A percentile compares a stretch with the other conserved stretches of the same genome.
Conservation (phyloP, 2,113 vertebrate genomes). For the Eclectus roratus region DNA sequence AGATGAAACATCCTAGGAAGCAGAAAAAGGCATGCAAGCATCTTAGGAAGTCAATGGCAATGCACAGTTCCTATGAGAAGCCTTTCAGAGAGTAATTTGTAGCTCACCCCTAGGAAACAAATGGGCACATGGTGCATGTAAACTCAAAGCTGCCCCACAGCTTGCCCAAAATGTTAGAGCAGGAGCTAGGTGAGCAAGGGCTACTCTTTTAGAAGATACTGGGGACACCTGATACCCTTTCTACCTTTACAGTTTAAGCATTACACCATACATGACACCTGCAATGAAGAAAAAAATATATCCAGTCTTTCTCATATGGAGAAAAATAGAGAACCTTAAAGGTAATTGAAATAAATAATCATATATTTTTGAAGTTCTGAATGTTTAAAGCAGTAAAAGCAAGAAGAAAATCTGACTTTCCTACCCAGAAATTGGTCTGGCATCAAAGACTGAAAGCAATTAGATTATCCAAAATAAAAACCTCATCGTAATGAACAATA, state of each 20-base stretch:
- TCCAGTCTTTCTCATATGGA: background rate
- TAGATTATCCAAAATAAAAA: background rate
- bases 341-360: background rate
- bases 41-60: background rate
- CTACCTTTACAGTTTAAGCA: background rate
- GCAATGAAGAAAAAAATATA: background rate
- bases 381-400: background rate
- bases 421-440: accelerated
- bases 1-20: background rate
- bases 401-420: background rate
- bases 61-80: background rate
- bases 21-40: background rate
- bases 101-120: background rate
- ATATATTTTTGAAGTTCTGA: background rate
- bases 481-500: background rate
- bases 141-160: background rate
- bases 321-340: background rate
- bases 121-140: accelerated
- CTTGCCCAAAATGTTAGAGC: background rate
- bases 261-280: background rate
- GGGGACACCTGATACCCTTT: accelerated
- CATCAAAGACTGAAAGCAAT: background rate
- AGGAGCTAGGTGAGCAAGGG: background rate
- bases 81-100: background rate
- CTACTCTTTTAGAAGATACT: background rate